phyloP scores from a whole-genome alignment of 2,797 vertebrate species.

The Neopelma chrysocephalum region DNA sequence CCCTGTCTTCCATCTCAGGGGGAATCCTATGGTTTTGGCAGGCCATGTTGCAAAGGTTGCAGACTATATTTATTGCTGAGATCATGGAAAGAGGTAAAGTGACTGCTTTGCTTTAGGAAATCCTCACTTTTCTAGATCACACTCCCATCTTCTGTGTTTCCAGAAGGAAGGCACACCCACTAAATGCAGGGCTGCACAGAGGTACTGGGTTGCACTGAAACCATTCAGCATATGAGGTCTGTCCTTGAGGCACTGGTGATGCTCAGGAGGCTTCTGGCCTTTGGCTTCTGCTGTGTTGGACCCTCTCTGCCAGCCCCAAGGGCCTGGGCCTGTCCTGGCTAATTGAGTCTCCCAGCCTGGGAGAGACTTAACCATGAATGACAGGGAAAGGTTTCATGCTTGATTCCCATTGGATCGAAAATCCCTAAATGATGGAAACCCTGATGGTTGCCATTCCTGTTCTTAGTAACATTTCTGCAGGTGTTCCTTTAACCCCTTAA shows the following conservation, averaged over 20 bases:
- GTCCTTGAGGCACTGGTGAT: fast-evolving
- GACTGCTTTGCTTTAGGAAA: not conserved
- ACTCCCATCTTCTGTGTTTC: not conserved
- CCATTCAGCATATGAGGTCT: not conserved
- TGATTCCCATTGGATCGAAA: fast-evolving
- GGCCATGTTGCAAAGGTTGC: not conserved
- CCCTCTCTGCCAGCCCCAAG: not conserved
- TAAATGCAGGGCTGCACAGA: fast-evolving
- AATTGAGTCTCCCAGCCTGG: not conserved
- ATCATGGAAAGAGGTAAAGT: not conserved
- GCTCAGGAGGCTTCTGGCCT: not conserved
- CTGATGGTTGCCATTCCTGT: not conserved
- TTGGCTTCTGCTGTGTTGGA: not conserved
- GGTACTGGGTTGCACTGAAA: not conserved
- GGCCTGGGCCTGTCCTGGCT: not conserved
- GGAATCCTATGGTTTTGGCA: not conserved
- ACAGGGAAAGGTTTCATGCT: not conserved
- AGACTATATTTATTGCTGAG: not conserved
- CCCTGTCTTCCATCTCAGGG: not conserved
- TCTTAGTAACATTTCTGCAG: not conserved
- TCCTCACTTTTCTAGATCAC: not conserved
- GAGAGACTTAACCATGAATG: not conserved
- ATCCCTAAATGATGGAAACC: not conserved
- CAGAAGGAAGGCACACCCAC: fast-evolving
- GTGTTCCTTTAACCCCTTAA: not conserved